Conservation (phyloP, 1,140 invertebrate genomes). For the Hyphantria cunea region DNA sequence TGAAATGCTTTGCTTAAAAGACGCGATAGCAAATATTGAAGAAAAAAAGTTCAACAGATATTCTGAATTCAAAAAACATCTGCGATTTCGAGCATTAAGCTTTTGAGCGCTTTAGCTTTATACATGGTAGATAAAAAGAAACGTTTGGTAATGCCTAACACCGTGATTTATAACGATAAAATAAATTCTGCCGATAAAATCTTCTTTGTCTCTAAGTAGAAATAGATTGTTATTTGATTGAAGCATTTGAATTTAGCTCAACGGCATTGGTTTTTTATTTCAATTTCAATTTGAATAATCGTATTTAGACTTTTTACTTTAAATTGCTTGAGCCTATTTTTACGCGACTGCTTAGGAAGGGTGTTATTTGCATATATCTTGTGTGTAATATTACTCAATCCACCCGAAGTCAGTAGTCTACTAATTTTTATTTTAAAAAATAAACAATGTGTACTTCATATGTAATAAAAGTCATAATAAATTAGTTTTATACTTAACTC, state of each 20-base stretch:
- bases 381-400: too few relatives aligned
- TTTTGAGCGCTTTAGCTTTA: slow-evolving; percentile 1
- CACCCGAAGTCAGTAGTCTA: too few relatives aligned
- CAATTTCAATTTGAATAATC: too few relatives aligned
- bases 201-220: slow-evolving; percentile 14
- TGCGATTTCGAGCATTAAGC: not conserved
- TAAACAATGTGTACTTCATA: too few relatives aligned
- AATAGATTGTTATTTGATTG: slow-evolving; percentile 21
- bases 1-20: not conserved
- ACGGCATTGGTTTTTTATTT: not conserved
- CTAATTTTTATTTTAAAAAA: too few relatives aligned
- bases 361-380: too few relatives aligned
- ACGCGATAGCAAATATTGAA: not conserved
- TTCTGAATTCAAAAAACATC: not conserved
- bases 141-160: slow-evolving; percentile 7
- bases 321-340: too few relatives aligned
- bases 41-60: not conserved
- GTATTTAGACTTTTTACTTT: too few relatives aligned
- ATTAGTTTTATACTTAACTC: too few relatives aligned
- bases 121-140: slow-evolving; percentile 14
- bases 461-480: too few relatives aligned
- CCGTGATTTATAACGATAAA: slow-evolving; percentile 27
- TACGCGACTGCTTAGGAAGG: too few relatives aligned
- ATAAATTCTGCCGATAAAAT: slow-evolving; percentile 28
- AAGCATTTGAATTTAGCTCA: not conserved